Evolutionary conservation across 2,888 invertebrate species (phyloP).

Genomic region (Rugalucina vietnamica): DNA sequence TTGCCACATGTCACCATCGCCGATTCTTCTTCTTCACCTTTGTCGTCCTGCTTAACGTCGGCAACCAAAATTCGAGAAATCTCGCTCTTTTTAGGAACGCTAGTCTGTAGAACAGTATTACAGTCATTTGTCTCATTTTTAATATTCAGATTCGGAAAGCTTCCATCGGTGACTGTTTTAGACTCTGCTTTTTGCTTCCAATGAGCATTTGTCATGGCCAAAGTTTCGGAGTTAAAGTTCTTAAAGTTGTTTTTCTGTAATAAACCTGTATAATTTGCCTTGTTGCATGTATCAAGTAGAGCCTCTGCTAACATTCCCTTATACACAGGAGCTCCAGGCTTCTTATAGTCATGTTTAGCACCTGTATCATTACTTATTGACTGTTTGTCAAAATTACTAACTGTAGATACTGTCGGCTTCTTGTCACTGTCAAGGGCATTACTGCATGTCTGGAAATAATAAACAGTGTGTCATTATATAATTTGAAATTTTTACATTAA

Average conservation of each 20-base stretch:
- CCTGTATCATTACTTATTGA: background rate
- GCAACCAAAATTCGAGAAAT: slow-evolving; percentile 1
- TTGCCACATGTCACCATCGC: slow-evolving; percentile 72
- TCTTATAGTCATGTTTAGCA: background rate
- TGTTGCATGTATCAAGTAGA: slow-evolving; percentile 27
- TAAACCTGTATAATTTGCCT: slow-evolving; percentile 20
- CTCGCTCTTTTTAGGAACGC: background rate
- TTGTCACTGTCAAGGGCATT: slow-evolving; percentile 33
- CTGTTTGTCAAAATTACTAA: background rate
- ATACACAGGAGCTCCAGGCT: background rate
- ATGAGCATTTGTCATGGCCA: background rate
- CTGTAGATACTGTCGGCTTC: background rate
- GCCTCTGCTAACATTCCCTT: slow-evolving; percentile 43
- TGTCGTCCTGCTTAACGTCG: slow-evolving; percentile 13
- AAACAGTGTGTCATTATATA: no score
- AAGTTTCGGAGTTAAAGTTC: background rate
- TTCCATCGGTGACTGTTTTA: background rate
- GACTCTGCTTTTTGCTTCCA: background rate
- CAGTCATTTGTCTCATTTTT: background rate
- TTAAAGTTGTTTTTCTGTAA: background rate
- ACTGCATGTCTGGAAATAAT: slow-evolving; percentile 37
- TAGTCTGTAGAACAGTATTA: background rate
- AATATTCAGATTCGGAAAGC: background rate
- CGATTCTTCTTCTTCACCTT: slow-evolving; percentile 63
- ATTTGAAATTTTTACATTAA: no score